Evolutionary conservation across 1,140 invertebrate genomes (phyloP), one percentile per base, ranked within the genome.

Genomic region (Danaus plexippus): DNA sequence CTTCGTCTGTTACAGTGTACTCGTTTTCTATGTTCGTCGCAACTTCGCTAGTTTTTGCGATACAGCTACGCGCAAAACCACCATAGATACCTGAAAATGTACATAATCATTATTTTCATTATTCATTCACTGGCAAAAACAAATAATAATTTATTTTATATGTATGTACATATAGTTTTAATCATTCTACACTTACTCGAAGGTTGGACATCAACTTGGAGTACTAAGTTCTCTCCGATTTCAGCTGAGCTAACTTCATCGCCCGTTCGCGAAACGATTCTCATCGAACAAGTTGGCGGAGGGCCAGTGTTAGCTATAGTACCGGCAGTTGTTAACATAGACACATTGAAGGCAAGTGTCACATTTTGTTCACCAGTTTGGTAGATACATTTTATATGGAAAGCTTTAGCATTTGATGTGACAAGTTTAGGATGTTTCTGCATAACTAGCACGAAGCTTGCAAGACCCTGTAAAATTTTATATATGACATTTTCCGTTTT

Each of bases 231-330:
- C 61, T 98, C 95, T 62, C 96, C 96, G 45, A 98, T 97, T 87
- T 97, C 95, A 6, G 96, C 96, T 1, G 94, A 94, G 71, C 91
- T 94, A 15, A 97, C 96, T 82, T 96, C 94, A 71, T 94, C 92
- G 9, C 96, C 96, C 51, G 92, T 93, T 41, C 93, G 91, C 10
- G 95, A 94, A 5, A 96, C 94, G 55, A 98, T 98, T 67, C 92
- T 92, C 96, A 98, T 97, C 46, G 94, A 89, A 80, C 96, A 98
- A 6, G 94, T 95, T 2, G 96, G 96, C 50, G 96, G 96, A 46
- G 96, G 96, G 40, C 96, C 96, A 5, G 96, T 97, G 69, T 98
- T 98, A 9, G 96, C 96, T 67, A 98, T 97, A 0, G 96, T 98
- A 22, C 96, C 96, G 2, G 96, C 95, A 4, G 96, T 97, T 0